Evolutionary conservation across 2,888 invertebrate species (phyloP).

Genomic region (Pyrrhia umbra): DNA sequence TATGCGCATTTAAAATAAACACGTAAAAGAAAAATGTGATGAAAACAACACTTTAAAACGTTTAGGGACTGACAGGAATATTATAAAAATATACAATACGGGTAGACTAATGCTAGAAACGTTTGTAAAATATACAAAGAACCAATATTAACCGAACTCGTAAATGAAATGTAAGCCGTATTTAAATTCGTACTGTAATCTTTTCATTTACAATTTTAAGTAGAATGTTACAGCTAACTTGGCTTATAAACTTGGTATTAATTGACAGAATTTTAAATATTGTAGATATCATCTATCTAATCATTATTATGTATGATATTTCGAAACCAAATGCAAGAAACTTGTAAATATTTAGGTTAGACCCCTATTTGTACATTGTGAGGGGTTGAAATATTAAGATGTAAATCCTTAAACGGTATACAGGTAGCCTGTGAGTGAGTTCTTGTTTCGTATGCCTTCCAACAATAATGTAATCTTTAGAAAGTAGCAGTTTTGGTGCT

Average conservation of each 20-base stretch:
- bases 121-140: constrained; percentile 39
- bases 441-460: constrained; percentile 34
- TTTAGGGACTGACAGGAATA: constrained; percentile 41
- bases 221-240: constrained; percentile 14
- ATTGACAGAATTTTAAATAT: constrained; percentile 1
- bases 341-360: neutral
- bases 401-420: constrained; percentile 23
- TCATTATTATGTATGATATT: neutral
- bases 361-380: neutral
- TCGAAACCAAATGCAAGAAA: neutral
- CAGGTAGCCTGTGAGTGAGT: constrained; percentile 26
- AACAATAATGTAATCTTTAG: constrained; percentile 44
- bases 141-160: constrained; percentile 40
- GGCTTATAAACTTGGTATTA: constrained; percentile 18
- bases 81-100: constrained; percentile 18
- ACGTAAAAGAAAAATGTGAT: constrained; percentile 6
- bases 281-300: too few species aligned
- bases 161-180: constrained; percentile 1
- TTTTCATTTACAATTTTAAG: constrained; percentile 15
- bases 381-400: neutral
- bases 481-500: constrained; percentile 49
- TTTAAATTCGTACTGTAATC: neutral
- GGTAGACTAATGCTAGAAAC: constrained; percentile 36
- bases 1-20: neutral
- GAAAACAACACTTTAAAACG: constrained; percentile 3